A percentile compares a stretch with the other conserved stretches of the same genome.
Evolutionary conservation across 2,113 vertebrate genomes (phyloP).

Genomic region (Psophia crepitans): DNA sequence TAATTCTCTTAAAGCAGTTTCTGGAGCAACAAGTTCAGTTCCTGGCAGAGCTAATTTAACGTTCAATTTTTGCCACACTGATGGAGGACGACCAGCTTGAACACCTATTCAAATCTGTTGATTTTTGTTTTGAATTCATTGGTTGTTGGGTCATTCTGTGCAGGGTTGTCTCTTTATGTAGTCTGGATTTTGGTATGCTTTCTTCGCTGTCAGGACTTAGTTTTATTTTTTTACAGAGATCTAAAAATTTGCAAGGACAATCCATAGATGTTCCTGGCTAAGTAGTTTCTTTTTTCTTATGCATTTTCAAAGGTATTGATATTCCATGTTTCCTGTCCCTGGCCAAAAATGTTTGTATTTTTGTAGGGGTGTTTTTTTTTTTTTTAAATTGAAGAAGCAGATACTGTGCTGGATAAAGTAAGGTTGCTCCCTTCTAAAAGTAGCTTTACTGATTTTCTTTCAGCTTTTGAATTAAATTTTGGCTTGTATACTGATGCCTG

Average conservation of each 20-base stretch:
- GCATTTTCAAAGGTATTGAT: neutral
- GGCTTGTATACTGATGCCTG: neutral
- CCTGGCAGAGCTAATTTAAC: neutral
- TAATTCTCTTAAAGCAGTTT: constrained; percentile 18
- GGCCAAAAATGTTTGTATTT: neutral
- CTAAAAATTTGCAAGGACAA: neutral
- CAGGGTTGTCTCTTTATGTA: neutral
- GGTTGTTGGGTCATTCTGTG: neutral
- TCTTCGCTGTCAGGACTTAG: neutral
- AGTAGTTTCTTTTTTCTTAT: neutral
- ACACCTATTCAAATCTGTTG: neutral
- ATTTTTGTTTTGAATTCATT: neutral
- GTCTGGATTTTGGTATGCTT: neutral
- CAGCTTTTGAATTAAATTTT: constrained; percentile 56
- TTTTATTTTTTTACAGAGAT: neutral
- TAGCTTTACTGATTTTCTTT: constrained; percentile 28
- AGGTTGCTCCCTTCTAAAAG: neutral
- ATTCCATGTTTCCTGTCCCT: neutral
- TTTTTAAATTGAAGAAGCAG: neutral
- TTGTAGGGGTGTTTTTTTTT: neutral
- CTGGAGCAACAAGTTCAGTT: neutral
- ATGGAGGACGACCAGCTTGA: neutral
- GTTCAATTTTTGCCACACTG: neutral
- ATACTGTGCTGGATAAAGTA: neutral
- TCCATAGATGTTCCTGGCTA: neutral